These are phyloP conservation scores for Oryzias sinensis DNA, from an alignment of 2,797 vertebrate genomes.

Conservation along the genomic window DNA sequence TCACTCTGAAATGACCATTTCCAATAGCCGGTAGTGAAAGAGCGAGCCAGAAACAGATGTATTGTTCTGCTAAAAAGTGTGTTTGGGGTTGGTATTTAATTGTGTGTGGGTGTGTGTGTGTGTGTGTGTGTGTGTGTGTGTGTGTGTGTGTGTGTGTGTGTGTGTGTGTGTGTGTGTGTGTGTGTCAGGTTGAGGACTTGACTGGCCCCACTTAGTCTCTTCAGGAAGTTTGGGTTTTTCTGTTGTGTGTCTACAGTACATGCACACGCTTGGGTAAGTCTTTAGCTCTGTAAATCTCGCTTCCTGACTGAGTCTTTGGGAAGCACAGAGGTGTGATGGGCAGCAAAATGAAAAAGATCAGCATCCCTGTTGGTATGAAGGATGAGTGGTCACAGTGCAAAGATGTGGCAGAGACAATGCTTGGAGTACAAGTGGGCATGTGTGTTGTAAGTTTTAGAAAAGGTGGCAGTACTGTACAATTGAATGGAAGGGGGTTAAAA, in stretches of 20 bases:
- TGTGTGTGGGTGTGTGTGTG: slow-evolving; percentile 43
- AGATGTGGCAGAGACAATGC: slow-evolving; percentile 3
- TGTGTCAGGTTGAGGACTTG: slow-evolving; percentile 49
- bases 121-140: too few species aligned
- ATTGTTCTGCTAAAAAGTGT: slow-evolving; percentile 69
- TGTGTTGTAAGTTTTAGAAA: slow-evolving; percentile 52
- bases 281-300: slow-evolving; percentile 72
- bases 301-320: slow-evolving; percentile 69
- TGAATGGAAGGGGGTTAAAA: slow-evolving; percentile 6
- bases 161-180: slow-evolving; percentile 57
- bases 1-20: slow-evolving; percentile 43
- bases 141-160: background rate
- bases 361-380: slow-evolving; percentile 43
- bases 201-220: slow-evolving; percentile 74
- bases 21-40: slow-evolving; percentile 72
- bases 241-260: slow-evolving; percentile 24
- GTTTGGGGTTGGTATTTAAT: slow-evolving; percentile 31
- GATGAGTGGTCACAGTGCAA: slow-evolving; percentile 17
- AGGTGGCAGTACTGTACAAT: slow-evolving; percentile 43
- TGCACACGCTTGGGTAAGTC: slow-evolving; percentile 18
- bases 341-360: slow-evolving; percentile 48
- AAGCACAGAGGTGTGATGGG: slow-evolving; percentile 57
- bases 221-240: slow-evolving; percentile 76
- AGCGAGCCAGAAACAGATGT: slow-evolving; percentile 55
- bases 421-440: slow-evolving; percentile 26